Base-by-base conservation (phyloP, 2,888 invertebrate genomes). In the Drosophila kambysellisi region DNA sequence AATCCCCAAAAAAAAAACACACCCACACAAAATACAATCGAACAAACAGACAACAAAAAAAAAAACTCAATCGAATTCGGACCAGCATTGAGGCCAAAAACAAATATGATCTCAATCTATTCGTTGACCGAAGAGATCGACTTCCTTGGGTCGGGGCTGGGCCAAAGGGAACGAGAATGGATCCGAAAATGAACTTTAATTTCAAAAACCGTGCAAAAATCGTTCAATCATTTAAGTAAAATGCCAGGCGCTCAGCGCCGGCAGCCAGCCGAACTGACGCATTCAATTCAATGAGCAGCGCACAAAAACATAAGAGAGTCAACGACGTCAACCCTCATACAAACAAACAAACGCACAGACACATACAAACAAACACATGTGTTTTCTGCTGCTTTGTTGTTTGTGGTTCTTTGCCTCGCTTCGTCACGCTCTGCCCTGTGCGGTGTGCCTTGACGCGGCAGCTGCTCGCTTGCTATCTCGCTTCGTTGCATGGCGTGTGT, bases 141-240 rank as follows among this genome's bases (percentile, higher is more conserved):
- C 33, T 48, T 41, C 73, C 53, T 25, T 20, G 54, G 64, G 20
- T 37, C 15, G 29, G 29, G 58, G 41, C 39, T 70, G 80, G 66
- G 61, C 37, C 46, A 76, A 78, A 80, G 69, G 67, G 73, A 81
- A 68, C 70, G 64, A 64, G 60, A 81, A 78, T 66, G 68, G 74
- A 88, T 76, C 77, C 72, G 58, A 74, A 56, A 88, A 79, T 82
- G 76, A 85, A 89, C 77, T 85, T 85, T 89, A 72, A 74, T 82
- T 76, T 77, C 67, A 75, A 70, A 87, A 90, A 91, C 91, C 83
- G 89, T 91, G 89, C 89, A 90, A 89, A 90, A 88, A 89, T 91
- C 91, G 89, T 90, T 90, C 89, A 90, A 90, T 91, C 91, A 89
- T 85, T 90, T 81, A 85, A 87, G 85, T 85, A 76, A 85, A 79